Evolutionary conservation across 2,797 vertebrate genomes (phyloP).

Genomic region (Lagocephalus sceleratus): DNA sequence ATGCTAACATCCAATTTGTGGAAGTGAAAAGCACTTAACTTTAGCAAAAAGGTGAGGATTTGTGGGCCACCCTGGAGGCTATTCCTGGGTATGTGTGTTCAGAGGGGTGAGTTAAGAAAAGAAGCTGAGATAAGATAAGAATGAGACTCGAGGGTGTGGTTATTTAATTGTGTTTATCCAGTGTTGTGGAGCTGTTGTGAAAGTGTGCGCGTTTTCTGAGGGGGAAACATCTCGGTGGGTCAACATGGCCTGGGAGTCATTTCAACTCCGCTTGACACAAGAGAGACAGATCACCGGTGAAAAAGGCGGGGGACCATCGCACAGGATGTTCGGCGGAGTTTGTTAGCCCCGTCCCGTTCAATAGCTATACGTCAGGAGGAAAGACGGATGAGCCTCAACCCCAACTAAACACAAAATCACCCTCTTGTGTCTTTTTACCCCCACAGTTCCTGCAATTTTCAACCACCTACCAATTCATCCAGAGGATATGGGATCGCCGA

Average conservation of each 20-base stretch:
- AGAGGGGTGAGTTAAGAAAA: slow-evolving; percentile 45
- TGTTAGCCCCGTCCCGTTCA: slow-evolving; percentile 57
- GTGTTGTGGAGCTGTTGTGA: slow-evolving; percentile 48
- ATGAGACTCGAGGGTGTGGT: slow-evolving; percentile 59
- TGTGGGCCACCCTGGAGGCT: slow-evolving; percentile 54
- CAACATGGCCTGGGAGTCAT: slow-evolving; percentile 67
- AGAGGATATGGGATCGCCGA: slow-evolving; percentile 36
- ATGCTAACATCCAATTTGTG: too few relatives aligned
- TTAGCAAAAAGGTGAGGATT: slow-evolving; percentile 39
- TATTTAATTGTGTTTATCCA: slow-evolving; percentile 69
- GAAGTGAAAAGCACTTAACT: too few relatives aligned
- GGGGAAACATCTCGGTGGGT: slow-evolving; percentile 54
- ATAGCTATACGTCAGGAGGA: slow-evolving; percentile 41
- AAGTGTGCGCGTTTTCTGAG: slow-evolving; percentile 27
- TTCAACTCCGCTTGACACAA: slow-evolving; percentile 53
- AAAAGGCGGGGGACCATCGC: slow-evolving; percentile 53
- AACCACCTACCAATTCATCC: slow-evolving; percentile 52
- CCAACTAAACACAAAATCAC: slow-evolving; percentile 64
- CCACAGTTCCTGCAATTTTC: slow-evolving; percentile 52
- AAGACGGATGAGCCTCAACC: slow-evolving; percentile 65
- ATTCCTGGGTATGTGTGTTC: slow-evolving; percentile 20
- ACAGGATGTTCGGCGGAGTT: slow-evolving; percentile 48
- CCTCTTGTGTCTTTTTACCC: slow-evolving; percentile 68
- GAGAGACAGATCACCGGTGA: slow-evolving; percentile 64
- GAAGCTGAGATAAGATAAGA: slow-evolving; percentile 72